A percentile compares a stretch with the other conserved stretches of the same genome.
These are phyloP conservation scores for Reticulitermes speratus DNA, from an alignment of 1,140 invertebrate genomes.

Conservation along the genomic window DNA sequence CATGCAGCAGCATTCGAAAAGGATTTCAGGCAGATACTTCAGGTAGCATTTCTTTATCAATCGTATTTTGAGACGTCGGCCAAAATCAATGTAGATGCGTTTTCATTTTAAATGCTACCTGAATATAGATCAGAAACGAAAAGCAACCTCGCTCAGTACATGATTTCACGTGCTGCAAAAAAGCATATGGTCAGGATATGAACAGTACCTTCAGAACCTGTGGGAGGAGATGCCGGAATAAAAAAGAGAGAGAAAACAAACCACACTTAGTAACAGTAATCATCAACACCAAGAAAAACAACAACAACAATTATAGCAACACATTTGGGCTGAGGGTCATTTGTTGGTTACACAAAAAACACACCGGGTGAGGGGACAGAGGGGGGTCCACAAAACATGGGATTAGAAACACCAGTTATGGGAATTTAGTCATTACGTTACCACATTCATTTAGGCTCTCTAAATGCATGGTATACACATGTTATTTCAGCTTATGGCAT, in stretches of 20 bases:
- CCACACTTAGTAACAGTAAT: constrained; percentile 47
- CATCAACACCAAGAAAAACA: neutral
- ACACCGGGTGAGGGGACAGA: neutral
- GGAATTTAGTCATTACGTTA: neutral
- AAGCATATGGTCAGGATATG: constrained; percentile 30
- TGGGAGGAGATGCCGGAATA: constrained; percentile 46
- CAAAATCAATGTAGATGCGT: too few species aligned
- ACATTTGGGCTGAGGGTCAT: neutral
- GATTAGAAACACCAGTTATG: neutral
- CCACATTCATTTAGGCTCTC: neutral
- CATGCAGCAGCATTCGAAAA: neutral
- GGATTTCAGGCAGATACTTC: neutral
- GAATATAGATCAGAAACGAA: constrained; percentile 23
- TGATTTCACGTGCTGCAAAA: neutral
- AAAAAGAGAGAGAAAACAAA: constrained; percentile 49
- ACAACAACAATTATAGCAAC: neutral
- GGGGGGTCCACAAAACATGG: neutral
- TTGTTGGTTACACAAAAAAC: neutral
- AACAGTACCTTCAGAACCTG: constrained; percentile 75
- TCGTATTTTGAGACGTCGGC: too few species aligned
- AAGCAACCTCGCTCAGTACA: constrained; percentile 25
- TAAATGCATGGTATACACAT: neutral
- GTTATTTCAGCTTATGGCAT: neutral
- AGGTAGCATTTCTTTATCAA: neutral
- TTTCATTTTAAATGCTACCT: neutral